Conservation (phyloP, 2,797 vertebrate species). For the Chelidonichthys spinosus region DNA sequence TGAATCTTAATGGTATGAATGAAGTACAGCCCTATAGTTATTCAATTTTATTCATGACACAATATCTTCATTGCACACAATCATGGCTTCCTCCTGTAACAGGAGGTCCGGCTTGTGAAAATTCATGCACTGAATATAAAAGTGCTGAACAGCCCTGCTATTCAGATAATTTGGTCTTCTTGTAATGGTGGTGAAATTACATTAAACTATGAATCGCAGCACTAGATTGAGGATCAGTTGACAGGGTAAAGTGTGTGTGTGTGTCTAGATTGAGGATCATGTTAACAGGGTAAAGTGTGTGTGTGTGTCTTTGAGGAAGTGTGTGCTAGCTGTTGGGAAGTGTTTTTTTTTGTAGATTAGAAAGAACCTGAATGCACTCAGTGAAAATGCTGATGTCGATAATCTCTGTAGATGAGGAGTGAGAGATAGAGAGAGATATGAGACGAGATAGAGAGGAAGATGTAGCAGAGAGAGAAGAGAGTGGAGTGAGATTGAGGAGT, state of each 20-base stretch:
- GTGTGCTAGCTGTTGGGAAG: neutral
- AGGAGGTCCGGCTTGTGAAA: neutral
- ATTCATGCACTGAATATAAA: neutral
- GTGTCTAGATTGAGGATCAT: neutral
- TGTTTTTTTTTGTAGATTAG: neutral
- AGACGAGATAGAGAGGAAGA: too few relatives aligned
- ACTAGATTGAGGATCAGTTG: neutral
- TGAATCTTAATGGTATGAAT: too few relatives aligned
- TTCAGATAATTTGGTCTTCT: neutral
- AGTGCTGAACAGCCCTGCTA: neutral
- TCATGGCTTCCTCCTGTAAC: conserved; percentile 15
- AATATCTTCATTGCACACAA: too few relatives aligned
- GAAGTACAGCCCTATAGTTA: too few relatives aligned
- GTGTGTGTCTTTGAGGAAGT: conserved; percentile 19
- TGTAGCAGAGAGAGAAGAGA: too few relatives aligned
- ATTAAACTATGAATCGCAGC: neutral
- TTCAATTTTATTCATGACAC: too few relatives aligned
- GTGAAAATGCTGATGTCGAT: too few relatives aligned
- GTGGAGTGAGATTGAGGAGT: too few relatives aligned
- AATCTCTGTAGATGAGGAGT: too few relatives aligned
- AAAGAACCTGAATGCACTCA: too few relatives aligned
- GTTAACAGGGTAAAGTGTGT: neutral
- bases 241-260: too few relatives aligned
- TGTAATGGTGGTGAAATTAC: neutral
- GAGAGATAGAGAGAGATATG: too few relatives aligned